Conservation (phyloP, 2,888 invertebrate species). For the Diarsia dahlii region DNA sequence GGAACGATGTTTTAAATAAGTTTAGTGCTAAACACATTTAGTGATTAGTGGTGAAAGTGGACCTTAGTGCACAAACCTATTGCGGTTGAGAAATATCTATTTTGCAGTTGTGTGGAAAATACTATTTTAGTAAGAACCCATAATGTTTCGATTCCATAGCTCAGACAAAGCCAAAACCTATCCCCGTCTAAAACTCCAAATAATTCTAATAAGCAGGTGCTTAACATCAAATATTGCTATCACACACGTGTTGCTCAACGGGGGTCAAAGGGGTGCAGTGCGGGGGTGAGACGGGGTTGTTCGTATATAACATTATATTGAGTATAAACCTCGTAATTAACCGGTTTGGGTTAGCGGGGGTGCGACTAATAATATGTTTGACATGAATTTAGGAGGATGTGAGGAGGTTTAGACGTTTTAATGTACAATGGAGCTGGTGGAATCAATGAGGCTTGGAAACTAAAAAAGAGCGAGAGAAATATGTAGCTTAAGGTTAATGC, state of each 20-base stretch:
- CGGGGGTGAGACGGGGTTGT: conserved; percentile 59
- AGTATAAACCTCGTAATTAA: conserved; percentile 82
- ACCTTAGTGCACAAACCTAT: too few relatives aligned
- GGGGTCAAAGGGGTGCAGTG: conserved; percentile 62
- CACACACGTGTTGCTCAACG: conserved; percentile 70
- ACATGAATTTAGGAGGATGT: conserved; percentile 21
- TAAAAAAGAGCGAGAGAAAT: neutral
- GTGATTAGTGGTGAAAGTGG: too few relatives aligned
- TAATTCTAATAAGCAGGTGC: conserved; percentile 38
- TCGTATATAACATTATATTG: conserved; percentile 72
- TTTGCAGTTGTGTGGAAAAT: neutral
- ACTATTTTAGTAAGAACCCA: neutral
- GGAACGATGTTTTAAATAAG: too few relatives aligned
- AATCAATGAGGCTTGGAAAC: neutral
- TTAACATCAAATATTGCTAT: conserved; percentile 56
- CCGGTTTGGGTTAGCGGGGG: conserved; percentile 62
- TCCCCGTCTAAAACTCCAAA: conserved; percentile 8
- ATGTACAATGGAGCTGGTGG: neutral
- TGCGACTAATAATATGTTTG: conserved; percentile 50
- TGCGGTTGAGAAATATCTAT: too few relatives aligned
- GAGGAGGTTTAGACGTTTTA: neutral
- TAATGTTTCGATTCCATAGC: neutral
- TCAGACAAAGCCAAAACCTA: neutral
- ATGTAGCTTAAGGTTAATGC: too few relatives aligned
- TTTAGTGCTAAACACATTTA: too few relatives aligned